These are phyloP conservation scores for Tetranychus piercei DNA, from an alignment of 2,888 invertebrate species.

Conservation along the genomic window DNA sequence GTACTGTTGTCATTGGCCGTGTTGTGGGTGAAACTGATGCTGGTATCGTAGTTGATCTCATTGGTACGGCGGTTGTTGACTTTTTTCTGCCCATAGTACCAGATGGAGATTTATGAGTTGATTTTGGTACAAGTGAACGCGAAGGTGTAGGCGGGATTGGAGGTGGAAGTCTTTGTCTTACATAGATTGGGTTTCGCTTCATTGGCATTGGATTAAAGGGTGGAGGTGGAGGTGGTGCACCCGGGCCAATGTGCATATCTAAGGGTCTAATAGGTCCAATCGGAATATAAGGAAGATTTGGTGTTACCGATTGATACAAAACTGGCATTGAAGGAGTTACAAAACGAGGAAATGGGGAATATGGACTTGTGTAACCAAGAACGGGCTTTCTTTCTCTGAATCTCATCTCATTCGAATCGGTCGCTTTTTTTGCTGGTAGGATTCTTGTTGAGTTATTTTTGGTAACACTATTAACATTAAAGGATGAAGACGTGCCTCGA, in stretches of 20 bases:
- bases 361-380: background rate
- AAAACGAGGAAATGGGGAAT: background rate
- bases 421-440: background rate
- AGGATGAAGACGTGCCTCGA: background rate
- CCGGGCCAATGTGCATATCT: background rate
- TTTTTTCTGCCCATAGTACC: background rate
- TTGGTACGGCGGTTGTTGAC: background rate
- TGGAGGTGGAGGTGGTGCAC: background rate
- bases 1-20: background rate
- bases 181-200: background rate
- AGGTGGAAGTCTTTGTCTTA: constrained; percentile 7
- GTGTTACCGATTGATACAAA: background rate
- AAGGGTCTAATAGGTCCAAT: constrained; percentile 5
- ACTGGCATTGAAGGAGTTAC: background rate
- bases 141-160: constrained; percentile 5
- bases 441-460: background rate
- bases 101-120: background rate
- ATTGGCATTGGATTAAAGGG: constrained; percentile 4
- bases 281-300: background rate
- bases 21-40: background rate
- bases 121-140: background rate
- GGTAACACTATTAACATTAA: background rate
- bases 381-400: background rate
- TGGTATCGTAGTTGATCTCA: background rate
- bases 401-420: background rate